These are phyloP conservation scores for Pollenia angustigena DNA, from an alignment of 2,888 invertebrate genomes.

Conservation along the genomic window DNA sequence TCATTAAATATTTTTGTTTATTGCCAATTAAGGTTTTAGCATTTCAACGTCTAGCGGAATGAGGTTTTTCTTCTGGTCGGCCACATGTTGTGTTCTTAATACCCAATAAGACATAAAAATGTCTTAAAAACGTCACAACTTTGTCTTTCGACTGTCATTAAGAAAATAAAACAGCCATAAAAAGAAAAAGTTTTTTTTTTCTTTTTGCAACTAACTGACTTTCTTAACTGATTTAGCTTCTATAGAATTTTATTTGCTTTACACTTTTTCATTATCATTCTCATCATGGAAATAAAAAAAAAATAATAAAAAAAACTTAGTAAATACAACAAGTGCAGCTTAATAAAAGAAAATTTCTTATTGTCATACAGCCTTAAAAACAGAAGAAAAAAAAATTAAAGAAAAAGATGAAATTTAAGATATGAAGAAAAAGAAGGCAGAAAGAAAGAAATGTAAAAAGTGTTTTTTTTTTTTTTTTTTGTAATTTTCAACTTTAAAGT, in stretches of 20 bases:
- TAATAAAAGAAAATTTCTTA: constrained; percentile 47
- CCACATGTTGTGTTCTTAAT: constrained; percentile 35
- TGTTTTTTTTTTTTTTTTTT: too few species aligned
- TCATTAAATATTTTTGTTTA: constrained; percentile 51
- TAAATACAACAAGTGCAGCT: constrained; percentile 62
- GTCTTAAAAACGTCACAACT: constrained; percentile 59
- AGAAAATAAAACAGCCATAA: constrained; percentile 17
- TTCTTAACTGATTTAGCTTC: constrained; percentile 57
- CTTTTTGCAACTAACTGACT: background rate
- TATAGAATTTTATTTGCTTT: constrained; percentile 7
- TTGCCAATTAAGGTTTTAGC: background rate
- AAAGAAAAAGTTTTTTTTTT: constrained; percentile 58
- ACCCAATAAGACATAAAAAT: constrained; percentile 43
- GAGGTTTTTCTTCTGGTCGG: background rate
- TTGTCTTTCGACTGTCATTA: constrained; percentile 52
- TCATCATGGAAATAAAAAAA: constrained; percentile 9
- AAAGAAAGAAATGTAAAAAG: constrained; percentile 1
- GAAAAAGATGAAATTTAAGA: constrained; percentile 6
- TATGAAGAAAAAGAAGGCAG: background rate
- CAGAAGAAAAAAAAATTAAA: background rate
- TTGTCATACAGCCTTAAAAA: constrained; percentile 36
- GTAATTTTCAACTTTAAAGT: constrained; percentile 41
- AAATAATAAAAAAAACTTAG: background rate
- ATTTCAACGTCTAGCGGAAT: background rate
- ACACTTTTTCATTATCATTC: constrained; percentile 56